Base-by-base conservation (phyloP, 2,113 vertebrate species). In the Nettapus auritus region DNA sequence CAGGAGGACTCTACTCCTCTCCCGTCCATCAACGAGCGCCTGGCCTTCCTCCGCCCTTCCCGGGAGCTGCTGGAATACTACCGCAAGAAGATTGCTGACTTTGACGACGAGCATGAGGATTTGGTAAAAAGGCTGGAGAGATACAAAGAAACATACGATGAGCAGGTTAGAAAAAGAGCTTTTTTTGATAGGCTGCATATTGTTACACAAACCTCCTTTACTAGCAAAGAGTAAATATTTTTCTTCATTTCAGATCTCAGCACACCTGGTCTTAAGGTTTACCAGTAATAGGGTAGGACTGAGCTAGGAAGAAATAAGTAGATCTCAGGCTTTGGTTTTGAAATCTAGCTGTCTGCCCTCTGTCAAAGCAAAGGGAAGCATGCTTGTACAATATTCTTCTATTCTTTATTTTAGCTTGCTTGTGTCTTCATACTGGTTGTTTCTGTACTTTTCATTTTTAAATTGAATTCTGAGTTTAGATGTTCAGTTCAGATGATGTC, bases 21-120 rank as follows among this genome's bases (percentile, higher is more conserved):
- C 29, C 99, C 98, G 8, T 98, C 99, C 0, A 55, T 99, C 56
- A 91, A 96, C 3, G 98, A 99, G 87, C 98, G 98, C 28, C 85
- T 99, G 94, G 98, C 98, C 0, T 90, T 97, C 66, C 97, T 99
- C 20, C 95, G 90, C 29, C 99, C 99, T 13, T 99, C 99, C 77
- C 98, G 97, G 6, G 99, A 99, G 92, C 98, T 99, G 40, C 97
- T 99, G 89, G 98, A 99, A 20, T 99, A 99, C 86, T 99, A 99
- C 96, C 98, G 98, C 82, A 97, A 97, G 97, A 99, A 98, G 96
- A 98, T 99, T 17, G 96, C 98, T 19, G 98, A 98, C 95, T 99
- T 98, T 79, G 99, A 99, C 22, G 97, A 95, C 23, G 99, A 99
- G n/a, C 98, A 99, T 0, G 99, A 99, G 57, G 98, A 99, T 25